phyloP scores from a whole-genome alignment of 1,140 invertebrate species.

The Stegodyphus dumicola region DNA sequence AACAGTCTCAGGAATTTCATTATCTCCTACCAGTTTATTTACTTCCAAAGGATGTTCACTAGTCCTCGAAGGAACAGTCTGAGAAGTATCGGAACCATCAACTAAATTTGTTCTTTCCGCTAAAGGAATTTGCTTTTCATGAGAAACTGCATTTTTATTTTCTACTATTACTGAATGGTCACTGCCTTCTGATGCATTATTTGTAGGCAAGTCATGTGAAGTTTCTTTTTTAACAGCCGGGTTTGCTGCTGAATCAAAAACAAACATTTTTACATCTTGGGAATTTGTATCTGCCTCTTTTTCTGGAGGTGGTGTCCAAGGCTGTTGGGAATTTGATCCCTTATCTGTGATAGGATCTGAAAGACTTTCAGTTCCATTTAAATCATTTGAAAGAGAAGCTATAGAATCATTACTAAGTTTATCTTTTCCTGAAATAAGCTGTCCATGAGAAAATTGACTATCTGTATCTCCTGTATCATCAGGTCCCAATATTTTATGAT shows the following conservation, averaged over 20 bases:
- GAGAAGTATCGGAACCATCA: conserved; percentile 6
- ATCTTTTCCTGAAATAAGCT: background rate
- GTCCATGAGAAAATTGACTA: background rate
- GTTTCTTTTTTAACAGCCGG: background rate
- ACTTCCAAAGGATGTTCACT: conserved; percentile 37
- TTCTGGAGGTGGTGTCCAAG: background rate
- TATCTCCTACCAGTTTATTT: background rate
- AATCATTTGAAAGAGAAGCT: background rate
- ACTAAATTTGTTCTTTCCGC: conserved; percentile 34
- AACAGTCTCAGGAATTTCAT: background rate
- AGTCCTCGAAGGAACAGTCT: conserved; percentile 8
- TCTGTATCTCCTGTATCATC: background rate
- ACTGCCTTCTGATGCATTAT: background rate
- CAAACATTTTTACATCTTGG: background rate
- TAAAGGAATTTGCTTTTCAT: conserved; percentile 38
- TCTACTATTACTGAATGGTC: conserved; percentile 7
- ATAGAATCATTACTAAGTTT: background rate
- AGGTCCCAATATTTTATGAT: background rate
- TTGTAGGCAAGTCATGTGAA: background rate
- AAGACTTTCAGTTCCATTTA: background rate
- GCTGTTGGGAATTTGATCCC: background rate
- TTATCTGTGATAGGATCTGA: background rate
- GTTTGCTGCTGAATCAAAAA: background rate
- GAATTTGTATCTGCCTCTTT: background rate
- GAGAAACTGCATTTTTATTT: conserved; percentile 24